Conservation (phyloP, 2,888 invertebrate genomes). For the Leptinotarsa juncta region DNA sequence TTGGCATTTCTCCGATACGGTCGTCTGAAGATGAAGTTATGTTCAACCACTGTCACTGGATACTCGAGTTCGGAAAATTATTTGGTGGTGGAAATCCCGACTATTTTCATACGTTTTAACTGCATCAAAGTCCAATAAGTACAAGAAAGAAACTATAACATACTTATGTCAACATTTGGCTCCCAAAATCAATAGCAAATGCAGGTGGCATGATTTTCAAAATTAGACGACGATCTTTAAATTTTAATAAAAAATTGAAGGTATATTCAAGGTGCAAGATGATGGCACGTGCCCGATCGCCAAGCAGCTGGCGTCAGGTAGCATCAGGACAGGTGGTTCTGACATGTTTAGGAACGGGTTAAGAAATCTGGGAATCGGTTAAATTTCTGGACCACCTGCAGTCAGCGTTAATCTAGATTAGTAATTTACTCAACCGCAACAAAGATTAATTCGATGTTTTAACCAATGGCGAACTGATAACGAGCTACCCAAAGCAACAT, state of each 20-base stretch:
- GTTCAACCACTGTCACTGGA: neutral
- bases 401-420: neutral
- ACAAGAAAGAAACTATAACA: too few relatives aligned
- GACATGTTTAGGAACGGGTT: neutral
- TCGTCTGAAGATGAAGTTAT: neutral
- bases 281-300: constrained; percentile 32
- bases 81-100: too few relatives aligned
- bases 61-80: neutral
- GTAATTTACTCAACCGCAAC: too few relatives aligned
- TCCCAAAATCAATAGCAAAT: too few relatives aligned
- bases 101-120: too few relatives aligned
- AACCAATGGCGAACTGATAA: too few relatives aligned
- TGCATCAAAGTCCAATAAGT: too few relatives aligned
- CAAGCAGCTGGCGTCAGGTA: constrained; percentile 27
- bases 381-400: neutral
- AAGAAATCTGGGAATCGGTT: neutral
- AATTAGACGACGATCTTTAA: neutral
- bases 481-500: too few relatives aligned
- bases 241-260: neutral
- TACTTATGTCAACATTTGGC: too few relatives aligned
- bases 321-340: constrained; percentile 19
- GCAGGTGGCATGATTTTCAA: too few relatives aligned
- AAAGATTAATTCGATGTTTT: too few relatives aligned
- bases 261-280: constrained; percentile 39
- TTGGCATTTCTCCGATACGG: neutral